Evolutionary conservation across 2,797 vertebrate genomes (phyloP), one percentile per base, ranked within the genome.

Genomic region (Muscicapa comitata): DNA sequence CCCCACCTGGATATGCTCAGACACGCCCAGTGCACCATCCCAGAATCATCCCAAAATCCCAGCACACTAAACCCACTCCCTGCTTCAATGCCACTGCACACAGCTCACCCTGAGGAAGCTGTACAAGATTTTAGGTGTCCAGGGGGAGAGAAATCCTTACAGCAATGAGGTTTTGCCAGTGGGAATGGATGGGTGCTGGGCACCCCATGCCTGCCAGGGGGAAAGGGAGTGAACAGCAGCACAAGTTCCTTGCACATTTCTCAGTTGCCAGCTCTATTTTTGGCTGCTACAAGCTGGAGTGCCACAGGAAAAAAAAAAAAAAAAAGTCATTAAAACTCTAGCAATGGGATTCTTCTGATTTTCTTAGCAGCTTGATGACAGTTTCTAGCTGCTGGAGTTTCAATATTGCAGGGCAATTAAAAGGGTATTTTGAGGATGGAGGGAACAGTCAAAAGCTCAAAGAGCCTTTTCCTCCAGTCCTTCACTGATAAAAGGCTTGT

Each of bases 301-400:
- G 31, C 28, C 35, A 28, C 12, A 51, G 37, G 11, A 6, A 20
- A 23, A 33, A 31, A n/a, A 7, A 20, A 23, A 33, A 31, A n/a
- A 16, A 35, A 87, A 50, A 48, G 24, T 82, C 20, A 31, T 67
- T 89, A 89, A 76, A 83, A 33, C 47, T 57, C 68, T 59, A 61
- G 29, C 58, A 88, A 17, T 61, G 13, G 83, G 37, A 63, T 38
- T 70, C 37, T 68, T 61, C 72, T 65, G 17, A 11, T 66, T 86
- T 85, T 71, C 91, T 75, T 72, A n/a, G 54, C 50, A 61, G 20
- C 33, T 85, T 47, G 43, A 48, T 83, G 51, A 37, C 65, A 65
- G 31, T 10, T 80, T 88, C 92, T 86, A 83, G 38, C 47, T 87
- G 53, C 61, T 88, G 71, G 82, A 86, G 15, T 86, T 94, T 88